Conservation (phyloP, 2,797 vertebrate species). For the Diplodus puntazzo region DNA sequence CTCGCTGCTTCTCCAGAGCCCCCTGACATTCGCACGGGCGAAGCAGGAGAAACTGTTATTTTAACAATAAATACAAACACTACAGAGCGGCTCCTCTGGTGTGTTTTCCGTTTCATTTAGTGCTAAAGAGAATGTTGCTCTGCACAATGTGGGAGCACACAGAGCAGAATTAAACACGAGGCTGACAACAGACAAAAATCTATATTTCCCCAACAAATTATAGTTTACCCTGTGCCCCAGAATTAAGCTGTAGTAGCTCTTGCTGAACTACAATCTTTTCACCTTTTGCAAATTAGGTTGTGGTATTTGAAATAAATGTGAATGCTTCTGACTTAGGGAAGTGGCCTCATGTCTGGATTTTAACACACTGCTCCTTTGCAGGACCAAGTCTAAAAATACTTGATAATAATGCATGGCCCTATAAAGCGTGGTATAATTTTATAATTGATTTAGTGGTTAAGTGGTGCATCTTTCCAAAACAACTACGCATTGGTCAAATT, state of each 20-base stretch:
- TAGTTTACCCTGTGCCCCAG: neutral
- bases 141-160: constrained; percentile 14
- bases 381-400: neutral
- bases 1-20: constrained; percentile 60
- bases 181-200: constrained; percentile 4
- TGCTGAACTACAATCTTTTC: neutral
- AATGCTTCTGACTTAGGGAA: neutral
- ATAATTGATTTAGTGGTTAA: neutral
- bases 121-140: constrained; percentile 9
- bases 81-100: constrained; percentile 13
- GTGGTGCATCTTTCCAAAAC: neutral
- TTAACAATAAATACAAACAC: constrained; percentile 42
- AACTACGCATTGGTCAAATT: neutral
- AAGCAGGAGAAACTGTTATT: constrained; percentile 25
- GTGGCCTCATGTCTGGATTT: neutral
- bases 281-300: neutral
- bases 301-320: neutral
- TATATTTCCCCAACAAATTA: neutral
- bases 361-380: neutral
- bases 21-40: constrained; percentile 39
- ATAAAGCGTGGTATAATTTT: neutral
- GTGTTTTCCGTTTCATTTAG: constrained; percentile 35
- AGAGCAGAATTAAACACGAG: constrained; percentile 29
- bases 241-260: neutral
- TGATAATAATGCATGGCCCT: neutral